Evolutionary conservation across 2,797 vertebrate species (phyloP).

Genomic region (Crenuchus spilurus): DNA sequence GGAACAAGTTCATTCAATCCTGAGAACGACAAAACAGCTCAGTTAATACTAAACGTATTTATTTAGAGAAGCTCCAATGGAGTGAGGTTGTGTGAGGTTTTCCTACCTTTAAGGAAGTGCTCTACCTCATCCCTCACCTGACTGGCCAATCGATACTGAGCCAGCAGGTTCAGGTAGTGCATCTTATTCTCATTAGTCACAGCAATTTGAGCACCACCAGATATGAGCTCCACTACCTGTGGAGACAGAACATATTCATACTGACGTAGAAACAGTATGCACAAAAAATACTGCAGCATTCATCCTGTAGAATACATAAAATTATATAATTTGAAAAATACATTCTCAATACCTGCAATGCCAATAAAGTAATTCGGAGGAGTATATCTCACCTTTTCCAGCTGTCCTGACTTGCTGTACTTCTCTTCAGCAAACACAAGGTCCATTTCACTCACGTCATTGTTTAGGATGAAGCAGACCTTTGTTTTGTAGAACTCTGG

Average conservation of each 20-base stretch:
- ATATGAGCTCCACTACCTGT: constrained; percentile 93
- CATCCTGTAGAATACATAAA: background rate
- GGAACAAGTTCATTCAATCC: constrained; percentile 97
- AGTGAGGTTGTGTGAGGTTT: background rate
- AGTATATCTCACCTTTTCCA: constrained; percentile 89
- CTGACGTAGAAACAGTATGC: background rate
- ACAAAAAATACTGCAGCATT: background rate
- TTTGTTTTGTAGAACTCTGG: constrained; percentile 99
- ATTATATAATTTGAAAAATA: background rate
- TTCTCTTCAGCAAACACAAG: constrained; percentile 98
- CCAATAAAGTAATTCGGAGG: background rate
- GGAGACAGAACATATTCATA: constrained; percentile 4
- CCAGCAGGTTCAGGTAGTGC: constrained; percentile 94
- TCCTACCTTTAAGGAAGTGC: constrained; percentile 95
- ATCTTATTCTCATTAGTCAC: constrained; percentile 98
- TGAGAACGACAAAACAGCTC: constrained; percentile 69
- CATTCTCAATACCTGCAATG: background rate
- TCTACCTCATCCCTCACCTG: constrained; percentile 98
- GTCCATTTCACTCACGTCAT: constrained; percentile 98
- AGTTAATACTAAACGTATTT: constrained; percentile 37
- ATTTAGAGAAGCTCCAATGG: background rate
- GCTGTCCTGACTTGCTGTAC: constrained; percentile 92
- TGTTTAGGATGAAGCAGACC: constrained; percentile 98
- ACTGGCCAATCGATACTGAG: constrained; percentile 92
- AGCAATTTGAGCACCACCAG: constrained; percentile 90